Conservation (phyloP, 2,888 invertebrate species). For the Drosophila kuntzei region DNA sequence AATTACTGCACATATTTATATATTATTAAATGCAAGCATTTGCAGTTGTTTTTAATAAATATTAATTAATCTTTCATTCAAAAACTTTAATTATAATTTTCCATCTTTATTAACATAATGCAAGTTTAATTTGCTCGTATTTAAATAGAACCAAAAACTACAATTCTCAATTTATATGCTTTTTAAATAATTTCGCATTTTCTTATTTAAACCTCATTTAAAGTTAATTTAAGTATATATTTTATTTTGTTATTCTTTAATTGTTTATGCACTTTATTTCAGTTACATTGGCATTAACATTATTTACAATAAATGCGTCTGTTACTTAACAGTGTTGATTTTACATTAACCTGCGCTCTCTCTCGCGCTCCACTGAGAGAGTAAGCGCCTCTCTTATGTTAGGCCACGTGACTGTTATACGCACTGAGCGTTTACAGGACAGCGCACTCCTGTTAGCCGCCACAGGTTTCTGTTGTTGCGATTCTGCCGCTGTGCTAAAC, state of each 20-base stretch:
- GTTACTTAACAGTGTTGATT: constrained; percentile 31
- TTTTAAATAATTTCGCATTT: background rate
- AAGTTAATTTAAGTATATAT: background rate
- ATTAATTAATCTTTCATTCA: too few relatives aligned
- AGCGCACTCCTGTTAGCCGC: constrained; percentile 61
- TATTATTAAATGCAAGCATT: background rate
- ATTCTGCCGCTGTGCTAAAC: constrained; percentile 42
- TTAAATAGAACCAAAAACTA: background rate
- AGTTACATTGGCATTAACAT: constrained; percentile 4
- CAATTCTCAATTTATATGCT: background rate
- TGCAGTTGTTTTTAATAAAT: background rate
- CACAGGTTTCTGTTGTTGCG: constrained; percentile 67
- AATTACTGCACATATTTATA: background rate
- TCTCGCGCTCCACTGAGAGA: background rate
- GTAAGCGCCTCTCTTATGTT: constrained; percentile 4
- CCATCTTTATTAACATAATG: too few relatives aligned
- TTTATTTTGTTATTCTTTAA: background rate
- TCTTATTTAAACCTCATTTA: too few relatives aligned
- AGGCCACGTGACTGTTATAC: constrained; percentile 60
- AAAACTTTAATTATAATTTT: too few relatives aligned
- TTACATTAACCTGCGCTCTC: constrained; percentile 14
- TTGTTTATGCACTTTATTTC: background rate
- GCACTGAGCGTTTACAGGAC: constrained; percentile 41
- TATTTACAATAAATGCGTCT: constrained; percentile 16
- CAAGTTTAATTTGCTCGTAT: background rate